Base-by-base conservation (phyloP, 2,888 invertebrate genomes). In the Dolichomitus sp. region DNA sequence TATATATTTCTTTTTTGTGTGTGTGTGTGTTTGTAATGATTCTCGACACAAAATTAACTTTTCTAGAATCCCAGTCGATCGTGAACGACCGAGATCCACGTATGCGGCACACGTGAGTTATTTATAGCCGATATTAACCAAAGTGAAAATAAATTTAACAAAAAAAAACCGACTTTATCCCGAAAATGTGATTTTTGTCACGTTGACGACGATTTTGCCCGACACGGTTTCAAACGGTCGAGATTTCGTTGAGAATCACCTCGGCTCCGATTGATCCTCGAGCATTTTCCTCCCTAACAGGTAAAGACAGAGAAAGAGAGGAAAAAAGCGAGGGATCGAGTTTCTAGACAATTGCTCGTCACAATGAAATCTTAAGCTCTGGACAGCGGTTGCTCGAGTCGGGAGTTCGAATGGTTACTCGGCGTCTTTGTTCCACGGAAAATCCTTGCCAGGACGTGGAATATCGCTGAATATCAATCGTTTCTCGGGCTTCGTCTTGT, bases 391-490 rank as follows among this genome's bases (percentile, higher is more conserved):
- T 11, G 37, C 57, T 76, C 57, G 66, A 52, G 37, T 52, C 27
- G 30, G 52, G 37, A 40, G 19, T 19, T 50, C 59, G 33, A 42
- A 65, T 54, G 54, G 61, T 85, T 85, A 88, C 83, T 87, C 84
- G 54, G 84, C 85, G 66, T 87, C 78, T 79, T 90, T 87, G 74
- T 83, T 84, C 90, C 90, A 90, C 17, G 87, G 78, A 45, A 88
- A 84, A 57, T 89, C 89, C 84, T 84, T 88, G 11, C 88, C 84
- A 65, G 92, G 86, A 50, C 92, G 89, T 33, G 92, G 92, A 69
- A 93, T 92, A 84, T 93, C 93, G 85, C 91, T 92, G 82, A n/a
- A n/a, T n/a, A n/a, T n/a, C n/a, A n/a, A 66, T 91, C 90, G 79
- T 90, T 92, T 42, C 90, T 86, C 0, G 90, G 89, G 92, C 93